Conservation (phyloP, 2,113 vertebrate genomes). For the Toxotes jaculatrix region DNA sequence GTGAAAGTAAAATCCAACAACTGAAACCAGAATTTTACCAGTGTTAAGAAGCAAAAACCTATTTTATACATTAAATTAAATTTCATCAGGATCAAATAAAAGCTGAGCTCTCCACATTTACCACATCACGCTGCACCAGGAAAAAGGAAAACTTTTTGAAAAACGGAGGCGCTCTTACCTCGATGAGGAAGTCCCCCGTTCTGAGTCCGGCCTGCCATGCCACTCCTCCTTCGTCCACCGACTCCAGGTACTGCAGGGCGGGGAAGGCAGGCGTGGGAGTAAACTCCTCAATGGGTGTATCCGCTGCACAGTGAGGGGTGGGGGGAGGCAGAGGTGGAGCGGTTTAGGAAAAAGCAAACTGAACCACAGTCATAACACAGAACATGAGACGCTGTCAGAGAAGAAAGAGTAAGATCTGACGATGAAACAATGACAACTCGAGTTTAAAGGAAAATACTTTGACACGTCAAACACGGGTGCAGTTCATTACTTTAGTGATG, state of each 20-base stretch:
- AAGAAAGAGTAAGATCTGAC: no score
- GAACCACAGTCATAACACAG: not conserved
- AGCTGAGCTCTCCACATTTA: no score
- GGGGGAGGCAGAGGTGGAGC: not conserved
- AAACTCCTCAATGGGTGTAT: slow-evolving; percentile 98
- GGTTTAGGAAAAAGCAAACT: not conserved
- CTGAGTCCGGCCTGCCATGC: slow-evolving; percentile 97
- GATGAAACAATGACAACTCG: no score
- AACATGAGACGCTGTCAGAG: no score
- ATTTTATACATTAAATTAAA: no score
- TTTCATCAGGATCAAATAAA: no score
- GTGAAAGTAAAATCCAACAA: not conserved
- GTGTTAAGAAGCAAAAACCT: not conserved
- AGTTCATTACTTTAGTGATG: no score
- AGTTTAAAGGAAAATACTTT: no score
- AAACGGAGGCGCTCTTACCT: slow-evolving; percentile 85
- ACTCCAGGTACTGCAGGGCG: slow-evolving; percentile 98
- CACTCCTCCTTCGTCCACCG: slow-evolving; percentile 98
- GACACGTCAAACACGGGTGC: no score
- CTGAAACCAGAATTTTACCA: not conserved
- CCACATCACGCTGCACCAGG: not conserved
- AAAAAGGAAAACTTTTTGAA: not conserved
- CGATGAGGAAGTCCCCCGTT: slow-evolving; percentile 98
- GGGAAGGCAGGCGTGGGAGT: slow-evolving; percentile 97
- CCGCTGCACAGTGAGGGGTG: slow-evolving; percentile 82